Evolutionary conservation across 1,140 invertebrate genomes (phyloP), one percentile per base, ranked within the genome.

Genomic region (Rhagoletis zephyria): DNA sequence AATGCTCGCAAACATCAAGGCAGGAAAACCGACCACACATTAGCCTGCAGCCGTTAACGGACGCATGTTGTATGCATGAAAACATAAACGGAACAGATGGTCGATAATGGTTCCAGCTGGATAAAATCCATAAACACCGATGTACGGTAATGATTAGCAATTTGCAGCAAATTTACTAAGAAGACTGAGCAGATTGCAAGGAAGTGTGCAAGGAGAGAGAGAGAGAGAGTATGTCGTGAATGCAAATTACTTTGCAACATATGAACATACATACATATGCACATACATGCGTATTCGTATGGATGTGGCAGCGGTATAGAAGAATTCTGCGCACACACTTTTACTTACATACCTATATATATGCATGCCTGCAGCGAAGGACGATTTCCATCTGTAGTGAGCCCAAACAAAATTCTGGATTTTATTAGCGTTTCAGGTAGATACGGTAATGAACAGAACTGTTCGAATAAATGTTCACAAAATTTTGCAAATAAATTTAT

Each of bases 161-260:
- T 81, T 81, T 81, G 19, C 45, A 19, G 48, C 48, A 81, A 81
- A 81, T 81, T 81, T 19, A 81, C 48, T 77, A 30, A 5, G 70
- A 30, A 30, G 10, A 81, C 12, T 51, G 74, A 30, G 19, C n/a
- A 51, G 30, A 81, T 48, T 10, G 48, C 9, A n/a, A n/a, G 74
- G 48, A 81, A 81, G 19, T 81, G 48, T 56, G 16, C 30, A 30
- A 30, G 30, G 30, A 30, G 30, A 30, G 30, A 30, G 30, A 30
- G 30, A 30, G 30, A 30, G 48, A n/a, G 12, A 81, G 56, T 19
- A 56, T 16, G 4, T 14, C 5, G 40, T 16, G 70, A 74, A 74
- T 48, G 70, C 4, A 74, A 81, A 56, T 56, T 3, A 56, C 74
- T 81, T 19, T 81, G 48, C 48, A 30, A 30, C 30, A 30, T 30